Conservation (phyloP, 2,888 invertebrate species). For the Scaptomyza caliginosa region DNA sequence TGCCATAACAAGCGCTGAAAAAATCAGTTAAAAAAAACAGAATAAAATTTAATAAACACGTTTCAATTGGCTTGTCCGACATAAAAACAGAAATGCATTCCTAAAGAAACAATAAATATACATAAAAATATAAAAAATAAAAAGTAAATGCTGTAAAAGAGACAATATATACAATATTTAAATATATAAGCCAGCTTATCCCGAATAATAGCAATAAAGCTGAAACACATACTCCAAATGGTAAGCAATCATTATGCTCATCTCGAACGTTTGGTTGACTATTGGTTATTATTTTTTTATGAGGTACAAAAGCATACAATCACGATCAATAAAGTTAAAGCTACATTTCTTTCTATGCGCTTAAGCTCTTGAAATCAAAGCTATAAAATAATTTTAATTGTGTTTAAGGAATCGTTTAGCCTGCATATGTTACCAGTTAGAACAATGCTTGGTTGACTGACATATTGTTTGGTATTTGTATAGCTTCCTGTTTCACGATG, state of each 20-base stretch:
- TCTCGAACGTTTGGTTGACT: too few species aligned
- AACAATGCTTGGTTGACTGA: constrained; percentile 20
- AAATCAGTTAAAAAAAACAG: constrained; percentile 15
- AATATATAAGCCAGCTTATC: constrained; percentile 43
- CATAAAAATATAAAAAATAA: too few species aligned
- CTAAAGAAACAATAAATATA: constrained; percentile 26
- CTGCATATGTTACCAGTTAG: constrained; percentile 1
- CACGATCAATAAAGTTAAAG: too few species aligned
- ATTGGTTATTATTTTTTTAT: too few species aligned
- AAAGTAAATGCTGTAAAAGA: background rate
- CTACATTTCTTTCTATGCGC: background rate
- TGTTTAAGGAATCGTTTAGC: background rate
- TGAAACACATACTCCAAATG: constrained; percentile 1
- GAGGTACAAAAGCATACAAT: too few species aligned
- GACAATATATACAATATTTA: background rate
- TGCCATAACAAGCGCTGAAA: background rate
- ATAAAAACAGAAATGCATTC: constrained; percentile 7
- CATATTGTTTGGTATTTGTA: constrained; percentile 17
- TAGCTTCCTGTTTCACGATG: constrained; percentile 11
- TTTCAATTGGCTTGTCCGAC: constrained; percentile 5
- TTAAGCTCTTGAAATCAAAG: background rate
- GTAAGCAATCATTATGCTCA: too few species aligned
- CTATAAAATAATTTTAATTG: background rate
- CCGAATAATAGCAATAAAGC: constrained; percentile 23
- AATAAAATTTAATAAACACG: constrained; percentile 22